Conservation (phyloP, 2,888 invertebrate species). For the Euphydryas editha region DNA sequence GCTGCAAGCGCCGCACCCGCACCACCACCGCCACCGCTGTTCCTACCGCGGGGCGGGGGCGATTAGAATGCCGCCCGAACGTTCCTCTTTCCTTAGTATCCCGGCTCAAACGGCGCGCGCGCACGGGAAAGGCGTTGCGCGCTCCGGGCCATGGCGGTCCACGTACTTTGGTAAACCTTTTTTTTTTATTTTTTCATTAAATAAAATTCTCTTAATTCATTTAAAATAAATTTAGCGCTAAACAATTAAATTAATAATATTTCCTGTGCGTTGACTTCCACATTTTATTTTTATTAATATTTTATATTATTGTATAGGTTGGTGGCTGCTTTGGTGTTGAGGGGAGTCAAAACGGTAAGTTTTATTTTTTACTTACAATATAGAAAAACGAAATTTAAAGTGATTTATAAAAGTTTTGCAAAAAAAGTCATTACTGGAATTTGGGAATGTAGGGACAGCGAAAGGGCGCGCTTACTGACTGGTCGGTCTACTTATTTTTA, state of each 20-base stretch:
- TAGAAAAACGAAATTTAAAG: slow-evolving; percentile 22
- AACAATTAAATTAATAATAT: slow-evolving; percentile 25
- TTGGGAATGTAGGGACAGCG: slow-evolving; percentile 58
- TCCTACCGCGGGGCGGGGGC: slow-evolving; percentile 64
- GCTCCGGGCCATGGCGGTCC: slow-evolving; percentile 80
- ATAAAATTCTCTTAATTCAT: background rate
- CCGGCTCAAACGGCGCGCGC: slow-evolving; percentile 81
- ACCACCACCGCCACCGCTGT: slow-evolving; percentile 47
- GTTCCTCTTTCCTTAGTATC: slow-evolving; percentile 79
- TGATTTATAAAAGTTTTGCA: slow-evolving; percentile 36
- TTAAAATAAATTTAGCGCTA: background rate
- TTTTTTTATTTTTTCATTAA: slow-evolving; percentile 2
- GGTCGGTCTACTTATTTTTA: slow-evolving; percentile 65
- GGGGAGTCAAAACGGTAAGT: slow-evolving; percentile 73
- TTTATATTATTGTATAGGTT: slow-evolving; percentile 59
- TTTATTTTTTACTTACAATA: slow-evolving; percentile 35
- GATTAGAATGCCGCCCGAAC: slow-evolving; percentile 63
- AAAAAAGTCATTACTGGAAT: slow-evolving; percentile 53
- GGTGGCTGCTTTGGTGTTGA: slow-evolving; percentile 69
- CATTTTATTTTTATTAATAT: slow-evolving; percentile 21
- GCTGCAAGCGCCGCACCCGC: slow-evolving; percentile 53
- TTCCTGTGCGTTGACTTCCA: slow-evolving; percentile 20
- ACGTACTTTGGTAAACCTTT: slow-evolving; percentile 77
- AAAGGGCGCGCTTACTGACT: slow-evolving; percentile 54
- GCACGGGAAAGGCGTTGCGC: slow-evolving; percentile 81